Evolutionary conservation across 2,113 vertebrate species (phyloP).

Genomic region (Lampris megalopsis): DNA sequence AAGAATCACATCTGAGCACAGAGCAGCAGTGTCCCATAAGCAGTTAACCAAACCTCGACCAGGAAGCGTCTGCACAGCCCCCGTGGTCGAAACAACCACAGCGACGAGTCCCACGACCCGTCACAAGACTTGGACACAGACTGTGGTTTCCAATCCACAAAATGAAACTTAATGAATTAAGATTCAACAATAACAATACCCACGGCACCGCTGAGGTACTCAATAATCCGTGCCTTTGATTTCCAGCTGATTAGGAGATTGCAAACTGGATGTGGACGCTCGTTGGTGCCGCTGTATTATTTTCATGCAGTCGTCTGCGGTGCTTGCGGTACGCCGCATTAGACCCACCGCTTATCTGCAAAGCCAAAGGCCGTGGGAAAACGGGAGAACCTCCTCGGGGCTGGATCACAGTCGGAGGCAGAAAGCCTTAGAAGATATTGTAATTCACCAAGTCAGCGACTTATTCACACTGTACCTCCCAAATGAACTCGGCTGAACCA

Average conservation of each 20-base stretch:
- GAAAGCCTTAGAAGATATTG: slow-evolving; percentile 1
- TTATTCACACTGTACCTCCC: neutral
- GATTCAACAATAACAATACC: slow-evolving; percentile 63
- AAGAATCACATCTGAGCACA: too few relatives aligned
- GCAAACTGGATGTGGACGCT: slow-evolving; percentile 64
- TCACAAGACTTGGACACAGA: neutral
- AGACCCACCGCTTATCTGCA: slow-evolving; percentile 69
- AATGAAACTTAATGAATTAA: slow-evolving; percentile 38
- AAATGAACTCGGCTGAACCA: neutral
- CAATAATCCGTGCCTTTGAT: slow-evolving; percentile 62
- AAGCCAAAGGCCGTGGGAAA: slow-evolving; percentile 70
- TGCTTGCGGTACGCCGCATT: slow-evolving; percentile 61
- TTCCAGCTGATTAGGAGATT: slow-evolving; percentile 72
- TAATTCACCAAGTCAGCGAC: neutral
- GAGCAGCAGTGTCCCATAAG: too few relatives aligned
- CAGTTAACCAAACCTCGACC: neutral
- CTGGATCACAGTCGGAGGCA: slow-evolving; percentile 41
- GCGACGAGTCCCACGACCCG: slow-evolving; percentile 20
- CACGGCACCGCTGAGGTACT: slow-evolving; percentile 50
- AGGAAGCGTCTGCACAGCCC: slow-evolving; percentile 35
- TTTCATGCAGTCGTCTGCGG: slow-evolving; percentile 68
- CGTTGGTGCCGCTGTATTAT: slow-evolving; percentile 59
- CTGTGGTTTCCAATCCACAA: neutral
- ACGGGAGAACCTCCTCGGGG: slow-evolving; percentile 47
- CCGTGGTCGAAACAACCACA: slow-evolving; percentile 46